Conservation (phyloP, 2,888 invertebrate genomes). For the Diloba caeruleocephala region DNA sequence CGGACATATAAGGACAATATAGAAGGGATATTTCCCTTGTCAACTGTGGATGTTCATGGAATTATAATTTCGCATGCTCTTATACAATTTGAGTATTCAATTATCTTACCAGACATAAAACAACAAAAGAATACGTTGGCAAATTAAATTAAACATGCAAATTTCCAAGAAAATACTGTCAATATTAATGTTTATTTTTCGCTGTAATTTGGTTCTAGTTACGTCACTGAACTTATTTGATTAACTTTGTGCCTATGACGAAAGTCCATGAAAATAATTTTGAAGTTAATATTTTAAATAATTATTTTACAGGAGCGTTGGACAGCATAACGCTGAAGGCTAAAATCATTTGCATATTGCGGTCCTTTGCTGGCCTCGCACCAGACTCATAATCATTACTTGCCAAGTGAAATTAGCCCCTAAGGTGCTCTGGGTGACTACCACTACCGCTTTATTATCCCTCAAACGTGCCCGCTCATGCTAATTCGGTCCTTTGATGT, state of each 20-base stretch:
- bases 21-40: too few relatives aligned
- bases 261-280: slow-evolving; percentile 34
- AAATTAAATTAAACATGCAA: too few relatives aligned
- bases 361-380: slow-evolving; percentile 71
- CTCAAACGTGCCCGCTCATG: slow-evolving; percentile 83
- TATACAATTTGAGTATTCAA: too few relatives aligned
- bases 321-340: slow-evolving; percentile 74
- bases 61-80: too few relatives aligned
- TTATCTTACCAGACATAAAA: too few relatives aligned
- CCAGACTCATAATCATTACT: slow-evolving; percentile 84
- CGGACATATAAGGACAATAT: too few relatives aligned
- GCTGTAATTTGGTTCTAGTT: neutral
- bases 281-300: slow-evolving; percentile 38
- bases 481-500: slow-evolving; percentile 86
- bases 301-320: slow-evolving; percentile 49
- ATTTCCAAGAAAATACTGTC: neutral
- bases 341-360: slow-evolving; percentile 87
- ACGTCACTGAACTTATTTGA: slow-evolving; percentile 8
- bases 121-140: too few relatives aligned
- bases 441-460: slow-evolving; percentile 84
- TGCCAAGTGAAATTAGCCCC: slow-evolving; percentile 85
- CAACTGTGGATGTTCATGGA: too few relatives aligned
- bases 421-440: slow-evolving; percentile 83
- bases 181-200: neutral
- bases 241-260: slow-evolving; percentile 6